Evolutionary conservation across 1,140 invertebrate genomes (phyloP).

Genomic region (Drosophila varians): DNA sequence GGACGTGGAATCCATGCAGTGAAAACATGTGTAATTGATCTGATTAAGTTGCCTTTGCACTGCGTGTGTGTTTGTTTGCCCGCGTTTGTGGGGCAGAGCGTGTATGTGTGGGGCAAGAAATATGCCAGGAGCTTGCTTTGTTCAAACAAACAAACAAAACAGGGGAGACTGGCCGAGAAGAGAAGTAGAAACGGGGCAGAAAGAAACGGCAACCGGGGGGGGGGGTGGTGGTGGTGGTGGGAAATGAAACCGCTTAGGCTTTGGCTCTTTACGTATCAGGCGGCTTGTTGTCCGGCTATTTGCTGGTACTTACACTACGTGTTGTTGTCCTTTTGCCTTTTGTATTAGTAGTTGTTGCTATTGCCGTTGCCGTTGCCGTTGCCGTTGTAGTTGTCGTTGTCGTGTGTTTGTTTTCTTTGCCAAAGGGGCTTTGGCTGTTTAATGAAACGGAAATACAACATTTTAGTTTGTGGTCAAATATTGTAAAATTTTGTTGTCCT

Average conservation of each 20-base stretch:
- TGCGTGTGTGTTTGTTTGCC: constrained; percentile 34
- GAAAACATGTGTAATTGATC: constrained; percentile 82
- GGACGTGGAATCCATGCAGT: constrained; percentile 69
- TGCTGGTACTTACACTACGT: constrained; percentile 52
- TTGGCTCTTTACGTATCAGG: constrained; percentile 19
- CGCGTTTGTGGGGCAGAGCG: constrained; percentile 1
- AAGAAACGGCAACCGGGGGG: neutral
- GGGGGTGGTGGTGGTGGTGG: neutral
- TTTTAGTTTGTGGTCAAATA: constrained; percentile 75
- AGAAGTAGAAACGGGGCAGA: neutral
- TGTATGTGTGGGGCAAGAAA: constrained; percentile 46
- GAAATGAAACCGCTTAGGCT: constrained; percentile 18
- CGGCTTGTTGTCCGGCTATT: constrained; percentile 59
- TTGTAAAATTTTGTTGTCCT: constrained; percentile 49
- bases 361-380: constrained; percentile 18
- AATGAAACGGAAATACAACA: constrained; percentile 77
- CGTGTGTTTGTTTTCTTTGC: constrained; percentile 55
- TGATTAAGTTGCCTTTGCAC: constrained; percentile 78
- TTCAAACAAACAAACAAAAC: constrained; percentile 48
- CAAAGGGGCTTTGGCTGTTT: constrained; percentile 66
- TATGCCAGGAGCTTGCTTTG: constrained; percentile 52
- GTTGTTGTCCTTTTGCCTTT: constrained; percentile 2
- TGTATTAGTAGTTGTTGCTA: constrained; percentile 6
- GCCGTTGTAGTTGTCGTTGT: constrained; percentile 9
- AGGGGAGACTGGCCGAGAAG: neutral